A percentile compares a stretch with the other conserved stretches of the same genome.
Evolutionary conservation across 2,113 vertebrate genomes (phyloP).

Genomic region (Centropus unirufus): DNA sequence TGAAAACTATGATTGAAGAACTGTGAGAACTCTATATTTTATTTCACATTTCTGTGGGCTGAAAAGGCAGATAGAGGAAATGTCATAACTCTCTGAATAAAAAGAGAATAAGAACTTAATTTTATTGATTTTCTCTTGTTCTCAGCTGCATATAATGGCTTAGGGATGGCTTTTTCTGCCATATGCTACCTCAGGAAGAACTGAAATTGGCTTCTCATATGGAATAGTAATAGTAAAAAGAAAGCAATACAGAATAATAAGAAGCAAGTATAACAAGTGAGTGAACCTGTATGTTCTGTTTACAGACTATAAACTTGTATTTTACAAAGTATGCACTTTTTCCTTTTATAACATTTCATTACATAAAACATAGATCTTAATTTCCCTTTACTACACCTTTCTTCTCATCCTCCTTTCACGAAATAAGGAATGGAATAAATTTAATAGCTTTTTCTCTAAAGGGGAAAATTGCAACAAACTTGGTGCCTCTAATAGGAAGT

Average conservation of each 20-base stretch:
- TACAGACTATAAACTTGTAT: not conserved
- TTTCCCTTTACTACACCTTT: not conserved
- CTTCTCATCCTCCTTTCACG: not conserved
- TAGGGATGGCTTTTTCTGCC: not conserved
- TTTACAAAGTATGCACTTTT: not conserved
- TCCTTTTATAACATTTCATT: not conserved
- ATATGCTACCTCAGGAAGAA: not conserved
- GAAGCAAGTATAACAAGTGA: not conserved
- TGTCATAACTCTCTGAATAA: not conserved
- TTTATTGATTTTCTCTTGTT: conserved; percentile 1
- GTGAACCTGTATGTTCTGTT: not conserved
- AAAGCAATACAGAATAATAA: not conserved
- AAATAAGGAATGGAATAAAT: not conserved
- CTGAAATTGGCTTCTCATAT: not conserved
- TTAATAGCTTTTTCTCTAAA: not conserved
- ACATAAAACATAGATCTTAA: not conserved
- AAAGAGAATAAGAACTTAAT: conserved; percentile 2
- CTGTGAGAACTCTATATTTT: not conserved
- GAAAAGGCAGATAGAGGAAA: not conserved
- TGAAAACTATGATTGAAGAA: not conserved
- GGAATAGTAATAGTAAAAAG: not conserved
- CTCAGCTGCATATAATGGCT: not conserved
- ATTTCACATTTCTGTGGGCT: not conserved
- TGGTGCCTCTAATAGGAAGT: not conserved
- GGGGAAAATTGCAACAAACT: not conserved